Base-by-base conservation (phyloP, 2,888 invertebrate genomes). In the Callosobruchus maculatus region DNA sequence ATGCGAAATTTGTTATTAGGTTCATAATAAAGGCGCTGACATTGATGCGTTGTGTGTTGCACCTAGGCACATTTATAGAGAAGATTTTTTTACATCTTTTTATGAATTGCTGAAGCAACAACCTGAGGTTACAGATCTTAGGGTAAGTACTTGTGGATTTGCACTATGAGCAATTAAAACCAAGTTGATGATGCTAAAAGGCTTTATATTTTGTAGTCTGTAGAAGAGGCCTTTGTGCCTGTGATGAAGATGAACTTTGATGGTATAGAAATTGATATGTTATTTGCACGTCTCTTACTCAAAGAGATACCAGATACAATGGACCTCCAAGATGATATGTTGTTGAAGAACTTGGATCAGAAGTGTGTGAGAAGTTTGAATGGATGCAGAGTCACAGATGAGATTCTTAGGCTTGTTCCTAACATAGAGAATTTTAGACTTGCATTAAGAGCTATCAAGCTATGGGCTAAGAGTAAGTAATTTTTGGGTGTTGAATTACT, bases 171-270 rank as follows among this genome's bases (percentile, higher is more conserved):
- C 13, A 3, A 49, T 18, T 49, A 13, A 49, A 49, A 49, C 13
- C 18, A 26, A 26, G 2, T 4, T 26, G 26, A 26, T 4, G 26
- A 26, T 26, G 7, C 26, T 26, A 26, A 26, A 4, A 26, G 2
- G 7, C 26, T 7, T 4, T 7, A 26, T 26, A 67, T 2, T 20
- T 73, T 82, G 75, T 75, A 84, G 93, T 93, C 97, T 0, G 98
- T 99, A 0, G 98, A 99, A 87, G 99, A 99, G 86, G 99, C 99
- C 0, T 99, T 95, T 88, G 99, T 99, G 79, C 99, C 99, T 2
- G 97, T 99, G 9, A 98, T 99, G 79, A 99, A 99, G 89, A 97
- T 99, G 96, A 96, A 95, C 85, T 99, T 98, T 87, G 96, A 97
- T 89, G 97, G 96, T 31, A 98, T 99, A 80, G 99, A 99, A 89